Base-by-base conservation (phyloP, 1,140 invertebrate genomes). In the Hetaerina americana region DNA sequence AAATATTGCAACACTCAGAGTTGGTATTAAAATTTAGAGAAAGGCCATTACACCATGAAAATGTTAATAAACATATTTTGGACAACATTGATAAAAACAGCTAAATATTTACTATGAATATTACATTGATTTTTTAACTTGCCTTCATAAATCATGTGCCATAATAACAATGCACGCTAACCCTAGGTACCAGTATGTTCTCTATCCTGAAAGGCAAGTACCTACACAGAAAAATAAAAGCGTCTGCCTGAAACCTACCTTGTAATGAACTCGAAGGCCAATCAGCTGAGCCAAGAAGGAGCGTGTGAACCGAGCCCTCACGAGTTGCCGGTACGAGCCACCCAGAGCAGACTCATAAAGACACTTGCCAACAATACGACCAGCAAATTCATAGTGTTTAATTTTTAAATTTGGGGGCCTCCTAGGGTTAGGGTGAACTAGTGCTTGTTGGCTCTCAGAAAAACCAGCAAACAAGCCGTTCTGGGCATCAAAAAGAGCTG, bases 221-320 rank as follows among this genome's bases (percentile, higher is more conserved):
- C n/a, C n/a, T n/a, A n/a, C n/a, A n/a, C n/a, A n/a, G n/a, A n/a
- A n/a, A n/a, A n/a, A n/a, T n/a, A n/a, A n/a, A n/a, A n/a, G n/a
- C 29, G 40, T 57, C 57, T 31, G 72, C 28, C 10, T 25, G 24
- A 29, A 15, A 74, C 69, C 75, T 81, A 89, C 87, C 82, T 95
- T 96, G 77, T 95, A 96, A 82, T 96, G 92, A 27, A 97, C 93
- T 75, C 93, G 80, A 29, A 97, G 87, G 29, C 95, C 95, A 77
- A 97, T 96, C 66, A 97, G 87, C 84, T 96, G 94, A 57, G 95
- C 95, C 28, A 97, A 83, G 82, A 97, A 97, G n/a, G 93, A 96
- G 71, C 94, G 85, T 25, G 93, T 92, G 78, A 97, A 95, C 74
- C 92, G 84, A 0, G 95, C 95, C 72, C 94, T 87, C 18, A 97